Percentiles rank a stretch among this genome's conserved stretches.
phyloP scores from a whole-genome alignment of 1,140 invertebrate species.

The Drosophila repletoides region DNA sequence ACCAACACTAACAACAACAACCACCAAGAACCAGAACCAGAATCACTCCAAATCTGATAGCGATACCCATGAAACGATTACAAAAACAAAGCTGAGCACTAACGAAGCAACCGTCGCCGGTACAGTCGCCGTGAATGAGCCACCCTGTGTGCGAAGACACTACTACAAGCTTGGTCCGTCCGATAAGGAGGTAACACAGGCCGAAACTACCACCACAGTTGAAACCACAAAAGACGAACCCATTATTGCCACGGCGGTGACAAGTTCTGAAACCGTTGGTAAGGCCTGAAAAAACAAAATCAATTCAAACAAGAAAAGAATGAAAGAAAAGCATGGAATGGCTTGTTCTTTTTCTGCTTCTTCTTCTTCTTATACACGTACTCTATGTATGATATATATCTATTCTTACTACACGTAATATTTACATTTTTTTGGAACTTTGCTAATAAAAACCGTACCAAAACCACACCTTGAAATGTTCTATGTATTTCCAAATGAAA shows the following conservation, averaged over 20 bases:
- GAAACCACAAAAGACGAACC: neutral
- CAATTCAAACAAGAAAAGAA: constrained; percentile 1
- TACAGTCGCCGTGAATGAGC: constrained; percentile 38
- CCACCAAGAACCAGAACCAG: constrained; percentile 26
- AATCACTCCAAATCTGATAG: constrained; percentile 20
- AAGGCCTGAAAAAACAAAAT: constrained; percentile 33
- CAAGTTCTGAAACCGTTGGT: constrained; percentile 47
- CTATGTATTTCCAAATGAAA: constrained; percentile 25
- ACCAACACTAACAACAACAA: constrained; percentile 55
- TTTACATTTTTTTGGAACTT: constrained; percentile 34
- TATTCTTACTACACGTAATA: constrained; percentile 32
- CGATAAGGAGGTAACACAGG: constrained; percentile 25
- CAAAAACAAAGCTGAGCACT: constrained; percentile 52
- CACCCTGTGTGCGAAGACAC: constrained; percentile 59
- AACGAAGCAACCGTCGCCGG: constrained; percentile 48
- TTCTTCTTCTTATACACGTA: constrained; percentile 8
- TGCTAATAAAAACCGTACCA: constrained; percentile 44
- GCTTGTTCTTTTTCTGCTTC: constrained; percentile 15
- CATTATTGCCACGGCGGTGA: constrained; percentile 31
- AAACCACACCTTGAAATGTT: constrained; percentile 27
- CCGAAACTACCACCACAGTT: neutral
- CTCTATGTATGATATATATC: constrained; percentile 6
- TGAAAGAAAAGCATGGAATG: neutral
- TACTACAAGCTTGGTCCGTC: constrained; percentile 73
- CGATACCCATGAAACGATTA: constrained; percentile 25